Base-by-base conservation (phyloP, 2,888 invertebrate species). In the Melinopterus prodromus region DNA sequence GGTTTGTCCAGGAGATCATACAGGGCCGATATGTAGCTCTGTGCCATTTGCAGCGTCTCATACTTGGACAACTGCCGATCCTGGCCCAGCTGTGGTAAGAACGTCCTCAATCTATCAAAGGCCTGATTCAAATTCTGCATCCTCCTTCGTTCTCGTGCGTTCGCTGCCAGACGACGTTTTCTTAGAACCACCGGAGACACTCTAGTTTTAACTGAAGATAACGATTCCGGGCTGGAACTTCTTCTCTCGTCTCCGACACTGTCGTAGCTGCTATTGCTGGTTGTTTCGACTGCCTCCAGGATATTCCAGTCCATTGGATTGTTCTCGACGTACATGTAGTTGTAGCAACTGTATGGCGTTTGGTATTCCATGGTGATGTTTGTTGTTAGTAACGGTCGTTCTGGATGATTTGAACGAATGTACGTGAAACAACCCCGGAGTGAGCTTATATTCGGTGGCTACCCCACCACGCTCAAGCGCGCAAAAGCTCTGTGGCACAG, bases 1-100 rank as follows among this genome's bases (percentile, higher is more conserved):
- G 80, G 80, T 78, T 84, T 83, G 53, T 88, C 88, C 71, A 98
- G 90, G 0, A 98, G 90, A 88, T 98, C 98, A 86, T 96, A 95
- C 5, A 98, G 90, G 0, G 98, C 97, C 2, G 95, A 92, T 85
- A 98, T 98, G 88, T 98, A 98, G 0, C 96, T 97, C 88, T 98
- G 98, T 0, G 98, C 98, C 98, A 98, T 98, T 90, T 98, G 98
- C 0, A 98, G 91, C 0, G 98, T 98, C 89, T 98, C 98, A 89
- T 97, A 98, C 88, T 98, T 98, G 69, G 98, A 98, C 79, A 98
- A 90, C 87, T 98, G 97, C 71, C 97, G 93, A 87, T 98, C 97
- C 86, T 97, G 96, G 5, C 97, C 96, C 80, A 98, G 90, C 0
- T 96, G 96, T 0, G 98, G 98, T n/a, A 98, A 91, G 83, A 98